Conservation (phyloP, 2,797 vertebrate genomes). For the Lepus townsendii region DNA sequence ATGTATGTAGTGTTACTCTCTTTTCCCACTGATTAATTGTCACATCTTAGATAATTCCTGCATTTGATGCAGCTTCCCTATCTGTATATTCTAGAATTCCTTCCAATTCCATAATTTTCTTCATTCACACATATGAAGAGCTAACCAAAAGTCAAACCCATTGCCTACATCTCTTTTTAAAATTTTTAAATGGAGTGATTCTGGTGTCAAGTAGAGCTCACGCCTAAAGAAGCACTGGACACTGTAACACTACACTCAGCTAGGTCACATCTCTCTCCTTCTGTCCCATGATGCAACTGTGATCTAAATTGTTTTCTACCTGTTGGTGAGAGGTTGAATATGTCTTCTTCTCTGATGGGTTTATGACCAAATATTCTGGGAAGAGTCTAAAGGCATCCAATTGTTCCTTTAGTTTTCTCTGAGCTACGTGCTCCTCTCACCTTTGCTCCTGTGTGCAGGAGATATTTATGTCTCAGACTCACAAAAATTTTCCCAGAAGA, state of each 20-base stretch:
- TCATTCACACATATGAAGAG: neutral
- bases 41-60: neutral
- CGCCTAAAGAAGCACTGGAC: neutral
- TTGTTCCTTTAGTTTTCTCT: neutral
- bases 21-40: neutral
- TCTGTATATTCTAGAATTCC: neutral
- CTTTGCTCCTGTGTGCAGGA: neutral
- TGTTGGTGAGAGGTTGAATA: neutral
- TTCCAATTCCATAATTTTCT: neutral
- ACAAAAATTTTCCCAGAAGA: neutral
- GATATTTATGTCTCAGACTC: conserved; percentile 38
- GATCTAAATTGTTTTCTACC: neutral
- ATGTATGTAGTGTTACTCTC: neutral
- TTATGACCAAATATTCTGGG: neutral
- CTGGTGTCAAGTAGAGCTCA: neutral
- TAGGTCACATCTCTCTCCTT: neutral
- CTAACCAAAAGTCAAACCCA: neutral
- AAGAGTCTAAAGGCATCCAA: neutral
- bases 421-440: neutral
- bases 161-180: neutral
- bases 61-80: neutral
- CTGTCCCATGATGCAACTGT: neutral
- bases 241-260: accelerated
- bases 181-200: neutral
- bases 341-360: neutral